A percentile compares a stretch with the other conserved stretches of the same genome.
Conservation (phyloP, 2,888 invertebrate species). For the Liodrosophila aerea region DNA sequence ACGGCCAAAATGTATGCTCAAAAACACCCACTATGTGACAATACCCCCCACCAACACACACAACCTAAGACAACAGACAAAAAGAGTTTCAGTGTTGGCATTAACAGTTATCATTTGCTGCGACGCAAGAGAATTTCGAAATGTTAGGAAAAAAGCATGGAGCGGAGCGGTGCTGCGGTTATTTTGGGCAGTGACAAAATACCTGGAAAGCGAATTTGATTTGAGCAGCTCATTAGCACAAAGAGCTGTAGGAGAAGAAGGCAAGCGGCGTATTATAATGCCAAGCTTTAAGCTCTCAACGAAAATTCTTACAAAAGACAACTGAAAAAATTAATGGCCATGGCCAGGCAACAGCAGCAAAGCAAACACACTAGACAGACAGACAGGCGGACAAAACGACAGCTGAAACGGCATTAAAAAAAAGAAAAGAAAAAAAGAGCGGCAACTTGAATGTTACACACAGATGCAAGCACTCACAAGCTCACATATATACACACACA, state of each 20-base stretch:
- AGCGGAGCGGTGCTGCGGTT: conserved; percentile 25
- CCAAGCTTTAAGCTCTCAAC: conserved; percentile 60
- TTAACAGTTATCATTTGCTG: conserved; percentile 31
- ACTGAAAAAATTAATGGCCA: conserved; percentile 49
- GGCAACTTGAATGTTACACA: conserved; percentile 66
- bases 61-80: conserved; percentile 68
- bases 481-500: conserved; percentile 18
- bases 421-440: conserved; percentile 56
- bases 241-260: conserved; percentile 20
- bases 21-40: conserved; percentile 48
- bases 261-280: conserved; percentile 36
- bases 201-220: conserved; percentile 45
- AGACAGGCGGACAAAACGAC: conserved; percentile 40
- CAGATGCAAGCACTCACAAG: conserved; percentile 38
- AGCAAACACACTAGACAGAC: conserved; percentile 58
- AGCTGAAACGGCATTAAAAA: conserved; percentile 53
- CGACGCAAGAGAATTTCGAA: conserved; percentile 40
- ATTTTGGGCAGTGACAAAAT: conserved; percentile 70
- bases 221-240: conserved; percentile 54
- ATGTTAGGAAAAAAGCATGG: conserved; percentile 12
- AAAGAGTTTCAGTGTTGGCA: conserved; percentile 41
- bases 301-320: conserved; percentile 39
- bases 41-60: conserved; percentile 6
- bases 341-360: conserved; percentile 34
- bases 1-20: conserved; percentile 57